These are phyloP conservation scores for Petrophora chlorosata DNA, from an alignment of 2,888 invertebrate genomes.

Conservation along the genomic window DNA sequence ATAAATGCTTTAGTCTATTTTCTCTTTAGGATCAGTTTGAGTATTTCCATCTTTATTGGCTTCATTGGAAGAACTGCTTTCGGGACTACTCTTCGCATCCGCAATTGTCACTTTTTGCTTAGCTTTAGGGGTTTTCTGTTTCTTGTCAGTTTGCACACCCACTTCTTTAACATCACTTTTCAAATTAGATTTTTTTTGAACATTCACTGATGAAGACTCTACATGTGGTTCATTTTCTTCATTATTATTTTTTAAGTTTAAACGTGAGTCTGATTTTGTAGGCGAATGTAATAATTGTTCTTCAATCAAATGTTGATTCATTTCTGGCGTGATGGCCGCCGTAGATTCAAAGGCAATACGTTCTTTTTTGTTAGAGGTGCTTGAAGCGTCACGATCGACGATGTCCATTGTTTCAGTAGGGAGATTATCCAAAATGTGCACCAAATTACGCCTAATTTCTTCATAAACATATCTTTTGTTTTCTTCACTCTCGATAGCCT, in stretches of 20 bases:
- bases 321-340: conserved; percentile 39
- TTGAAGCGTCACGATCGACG: not conserved
- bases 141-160: conserved; percentile 47
- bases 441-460: conserved; percentile 36
- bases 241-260: too few species aligned
- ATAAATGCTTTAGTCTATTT: conserved; percentile 55
- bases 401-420: conserved; percentile 21
- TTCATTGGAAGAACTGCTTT: too few species aligned
- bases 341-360: conserved; percentile 31
- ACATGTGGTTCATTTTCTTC: too few species aligned
- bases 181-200: conserved; percentile 46
- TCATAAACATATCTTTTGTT: conserved; percentile 36
- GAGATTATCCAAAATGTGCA: conserved; percentile 29
- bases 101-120: conserved; percentile 48
- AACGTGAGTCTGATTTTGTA: not conserved
- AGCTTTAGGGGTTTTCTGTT: conserved; percentile 5
- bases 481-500: conserved; percentile 18
- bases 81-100: conserved; percentile 39
- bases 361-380: conserved; percentile 15
- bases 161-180: conserved; percentile 37
- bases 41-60: conserved; percentile 40
- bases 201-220: too few species aligned
- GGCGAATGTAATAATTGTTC: conserved; percentile 8
- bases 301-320: conserved; percentile 29
- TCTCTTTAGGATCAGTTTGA: conserved; percentile 53